These are phyloP conservation scores for Amphimallon solstitiale DNA, from an alignment of 2,888 invertebrate species.

Conservation along the genomic window DNA sequence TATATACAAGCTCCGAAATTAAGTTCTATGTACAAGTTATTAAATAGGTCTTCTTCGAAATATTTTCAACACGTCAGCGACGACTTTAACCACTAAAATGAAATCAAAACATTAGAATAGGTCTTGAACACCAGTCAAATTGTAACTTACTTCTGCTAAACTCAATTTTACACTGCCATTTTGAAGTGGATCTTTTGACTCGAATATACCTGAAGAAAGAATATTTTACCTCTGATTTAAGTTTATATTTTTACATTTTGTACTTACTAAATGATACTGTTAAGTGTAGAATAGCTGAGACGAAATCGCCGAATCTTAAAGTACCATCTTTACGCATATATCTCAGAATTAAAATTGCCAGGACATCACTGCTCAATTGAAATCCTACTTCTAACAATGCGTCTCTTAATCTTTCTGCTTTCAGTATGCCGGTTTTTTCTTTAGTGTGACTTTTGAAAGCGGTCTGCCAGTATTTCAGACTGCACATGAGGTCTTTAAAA, in stretches of 20 bases:
- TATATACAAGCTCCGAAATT: conserved; percentile 45
- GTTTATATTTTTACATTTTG: no score
- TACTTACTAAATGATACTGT: conserved; percentile 87
- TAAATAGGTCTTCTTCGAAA: conserved; percentile 23
- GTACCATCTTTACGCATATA: conserved; percentile 95
- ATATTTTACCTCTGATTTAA: no score
- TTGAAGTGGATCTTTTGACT: conserved; percentile 81
- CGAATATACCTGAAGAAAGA: conserved; percentile 70
- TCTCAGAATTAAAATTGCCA: conserved; percentile 82
- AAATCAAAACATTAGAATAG: conserved; percentile 49
- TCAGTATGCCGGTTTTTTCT: conserved; percentile 89
- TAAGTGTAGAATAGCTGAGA: conserved; percentile 87
- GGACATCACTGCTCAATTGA: conserved; percentile 83
- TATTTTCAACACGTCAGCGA: conserved; percentile 73
- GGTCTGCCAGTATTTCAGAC: conserved; percentile 89
- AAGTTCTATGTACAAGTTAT: conserved; percentile 39
- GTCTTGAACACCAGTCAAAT: not conserved
- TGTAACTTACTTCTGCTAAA: conserved; percentile 76
- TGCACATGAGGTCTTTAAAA: conserved; percentile 92
- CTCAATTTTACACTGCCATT: conserved; percentile 84
- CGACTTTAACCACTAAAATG: conserved; percentile 80
- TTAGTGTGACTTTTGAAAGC: conserved; percentile 90
- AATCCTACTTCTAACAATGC: conserved; percentile 89
- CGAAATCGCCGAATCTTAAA: conserved; percentile 90
- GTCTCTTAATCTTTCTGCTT: conserved; percentile 85